phyloP scores from a whole-genome alignment of 2,888 invertebrate genomes.

The Kuschelorhynchus macadamiae region DNA sequence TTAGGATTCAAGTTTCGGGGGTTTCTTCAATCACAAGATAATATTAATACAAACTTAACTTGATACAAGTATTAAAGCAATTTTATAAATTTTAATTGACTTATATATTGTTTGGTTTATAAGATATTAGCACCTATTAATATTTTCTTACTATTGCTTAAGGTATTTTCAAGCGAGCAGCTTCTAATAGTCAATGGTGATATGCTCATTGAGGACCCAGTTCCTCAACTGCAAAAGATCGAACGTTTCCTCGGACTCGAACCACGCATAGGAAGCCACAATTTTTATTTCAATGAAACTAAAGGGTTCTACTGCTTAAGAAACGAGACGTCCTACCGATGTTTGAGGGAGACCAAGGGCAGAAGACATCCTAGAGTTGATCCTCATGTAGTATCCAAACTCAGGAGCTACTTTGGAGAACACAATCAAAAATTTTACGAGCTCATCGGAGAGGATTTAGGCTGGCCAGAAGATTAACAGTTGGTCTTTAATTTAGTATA shows the following conservation, averaged over 20 bases:
- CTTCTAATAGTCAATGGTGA: slow-evolving; percentile 97
- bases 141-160: no score
- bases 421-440: slow-evolving; percentile 95
- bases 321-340: slow-evolving; percentile 86
- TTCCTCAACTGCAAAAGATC: slow-evolving; percentile 87
- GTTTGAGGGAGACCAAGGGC: slow-evolving; percentile 87
- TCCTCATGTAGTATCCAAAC: slow-evolving; percentile 82
- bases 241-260: slow-evolving; percentile 88
- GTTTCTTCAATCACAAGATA: no score
- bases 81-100: no score
- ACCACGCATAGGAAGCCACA: slow-evolving; percentile 81
- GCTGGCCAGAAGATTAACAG: slow-evolving; percentile 90
- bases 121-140: no score
- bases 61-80: no score
- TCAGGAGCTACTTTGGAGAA: slow-evolving; percentile 89
- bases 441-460: slow-evolving; percentile 91
- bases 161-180: slow-evolving; percentile 89
- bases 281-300: slow-evolving; percentile 97
- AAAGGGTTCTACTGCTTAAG: slow-evolving; percentile 96
- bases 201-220: slow-evolving; percentile 90
- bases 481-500: neutral
- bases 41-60: no score
- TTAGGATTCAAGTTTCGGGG: no score
- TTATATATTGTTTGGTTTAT: no score
- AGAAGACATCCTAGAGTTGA: slow-evolving; percentile 88